Conservation (phyloP, 2,888 invertebrate genomes). For the Acholoe squamosa region DNA sequence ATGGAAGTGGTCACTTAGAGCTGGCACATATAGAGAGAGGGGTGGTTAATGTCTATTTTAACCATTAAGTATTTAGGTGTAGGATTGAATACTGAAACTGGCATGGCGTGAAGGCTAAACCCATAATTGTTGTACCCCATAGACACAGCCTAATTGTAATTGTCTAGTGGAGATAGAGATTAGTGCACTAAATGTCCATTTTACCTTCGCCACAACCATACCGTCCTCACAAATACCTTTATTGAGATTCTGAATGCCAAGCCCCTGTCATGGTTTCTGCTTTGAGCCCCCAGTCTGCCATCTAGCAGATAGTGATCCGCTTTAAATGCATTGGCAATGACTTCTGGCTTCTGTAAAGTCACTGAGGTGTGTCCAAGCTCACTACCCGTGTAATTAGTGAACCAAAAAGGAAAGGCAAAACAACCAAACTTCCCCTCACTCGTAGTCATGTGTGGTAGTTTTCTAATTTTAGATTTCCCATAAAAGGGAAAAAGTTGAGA, state of each 20-base stretch:
- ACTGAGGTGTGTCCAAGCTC: not conserved
- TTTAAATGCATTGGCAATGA: conserved; percentile 22
- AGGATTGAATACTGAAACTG: not conserved
- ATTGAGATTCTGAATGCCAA: too few relatives aligned
- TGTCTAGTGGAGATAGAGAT: too few relatives aligned
- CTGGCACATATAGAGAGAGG: too few relatives aligned
- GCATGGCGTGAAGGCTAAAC: not conserved
- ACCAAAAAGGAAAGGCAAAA: conserved; percentile 1
- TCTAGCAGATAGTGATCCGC: not conserved
- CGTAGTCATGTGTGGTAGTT: not conserved
- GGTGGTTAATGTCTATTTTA: too few relatives aligned
- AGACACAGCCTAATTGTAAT: too few relatives aligned
- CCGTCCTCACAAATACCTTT: too few relatives aligned
- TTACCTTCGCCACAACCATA: too few relatives aligned
- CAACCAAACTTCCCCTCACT: not conserved
- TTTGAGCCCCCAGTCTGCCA: not conserved
- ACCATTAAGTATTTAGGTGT: too few relatives aligned
- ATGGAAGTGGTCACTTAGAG: too few relatives aligned
- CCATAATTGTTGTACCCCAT: not conserved
- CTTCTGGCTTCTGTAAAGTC: not conserved
- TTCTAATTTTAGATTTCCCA: too few relatives aligned
- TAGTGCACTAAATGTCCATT: too few relatives aligned
- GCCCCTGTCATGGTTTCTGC: not conserved
- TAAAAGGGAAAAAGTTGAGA: too few relatives aligned
- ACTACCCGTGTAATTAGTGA: conserved; percentile 1